Percentiles rank a stretch among this genome's conserved stretches.
Conservation (phyloP, 2,888 invertebrate genomes). For the Mantis religiosa region DNA sequence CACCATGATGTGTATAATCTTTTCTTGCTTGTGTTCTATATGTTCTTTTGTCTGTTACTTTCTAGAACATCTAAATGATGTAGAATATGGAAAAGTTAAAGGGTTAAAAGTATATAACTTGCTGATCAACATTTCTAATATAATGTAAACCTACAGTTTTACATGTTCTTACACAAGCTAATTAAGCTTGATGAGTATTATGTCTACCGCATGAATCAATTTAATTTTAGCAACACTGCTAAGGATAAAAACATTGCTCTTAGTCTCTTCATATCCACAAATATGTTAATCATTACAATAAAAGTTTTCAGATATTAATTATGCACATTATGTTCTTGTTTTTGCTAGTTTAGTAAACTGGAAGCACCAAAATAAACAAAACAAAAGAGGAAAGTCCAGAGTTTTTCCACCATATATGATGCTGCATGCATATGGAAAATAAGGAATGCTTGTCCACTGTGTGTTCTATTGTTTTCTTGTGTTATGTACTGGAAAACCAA, state of each 20-base stretch:
- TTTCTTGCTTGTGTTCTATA: too few relatives aligned
- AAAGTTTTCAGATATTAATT: neutral
- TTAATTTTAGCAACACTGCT: too few relatives aligned
- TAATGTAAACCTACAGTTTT: neutral
- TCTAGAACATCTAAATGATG: too few relatives aligned
- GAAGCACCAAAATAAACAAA: conserved; percentile 24
- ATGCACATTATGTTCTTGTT: neutral
- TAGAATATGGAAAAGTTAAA: too few relatives aligned
- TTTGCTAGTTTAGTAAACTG: conserved; percentile 1
- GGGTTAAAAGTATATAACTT: neutral
- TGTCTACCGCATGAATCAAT: too few relatives aligned
- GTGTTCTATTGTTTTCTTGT: neutral
- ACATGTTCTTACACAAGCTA: too few relatives aligned
- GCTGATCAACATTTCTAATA: neutral
- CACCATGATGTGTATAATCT: too few relatives aligned
- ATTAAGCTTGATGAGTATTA: too few relatives aligned
- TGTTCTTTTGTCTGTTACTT: too few relatives aligned
- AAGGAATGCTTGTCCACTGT: neutral
- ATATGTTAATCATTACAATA: too few relatives aligned
- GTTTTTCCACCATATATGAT: conserved; percentile 31
- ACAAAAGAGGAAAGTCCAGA: conserved; percentile 29
- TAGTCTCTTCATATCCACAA: too few relatives aligned
- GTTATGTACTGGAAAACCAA: neutral
- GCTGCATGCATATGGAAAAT: conserved; percentile 11
- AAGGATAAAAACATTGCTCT: too few relatives aligned